Conservation (phyloP, 2,888 invertebrate genomes). For the Lagria hirta region DNA sequence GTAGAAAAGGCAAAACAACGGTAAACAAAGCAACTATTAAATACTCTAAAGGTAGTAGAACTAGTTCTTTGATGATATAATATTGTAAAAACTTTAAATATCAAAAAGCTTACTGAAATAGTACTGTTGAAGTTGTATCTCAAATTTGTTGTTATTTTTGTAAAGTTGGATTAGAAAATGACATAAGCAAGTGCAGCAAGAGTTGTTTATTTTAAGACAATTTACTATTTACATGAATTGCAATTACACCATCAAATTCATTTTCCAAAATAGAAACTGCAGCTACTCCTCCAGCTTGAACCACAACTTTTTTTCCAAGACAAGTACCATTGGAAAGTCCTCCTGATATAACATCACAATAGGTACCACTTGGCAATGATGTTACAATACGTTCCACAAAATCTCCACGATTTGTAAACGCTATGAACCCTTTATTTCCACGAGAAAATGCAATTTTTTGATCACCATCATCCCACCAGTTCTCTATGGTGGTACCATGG, state of each 20-base stretch:
- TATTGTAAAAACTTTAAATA: no score
- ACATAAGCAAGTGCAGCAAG: background rate
- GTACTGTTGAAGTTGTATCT: background rate
- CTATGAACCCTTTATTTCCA: conserved; percentile 68
- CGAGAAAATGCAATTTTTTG: conserved; percentile 85
- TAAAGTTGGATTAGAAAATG: background rate
- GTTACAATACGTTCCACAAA: background rate
- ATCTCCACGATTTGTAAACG: conserved; percentile 38
- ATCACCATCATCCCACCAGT: conserved; percentile 81
- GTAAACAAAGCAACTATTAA: no score
- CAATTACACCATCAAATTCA: conserved; percentile 70
- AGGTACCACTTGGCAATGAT: conserved; percentile 59
- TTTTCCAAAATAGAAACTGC: conserved; percentile 57
- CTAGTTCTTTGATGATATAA: no score
- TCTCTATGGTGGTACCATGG: conserved; percentile 54
- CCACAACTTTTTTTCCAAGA: conserved; percentile 65
- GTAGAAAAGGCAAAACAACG: no score
- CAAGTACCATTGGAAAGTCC: conserved; percentile 60
- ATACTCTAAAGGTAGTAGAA: no score
- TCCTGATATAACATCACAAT: conserved; percentile 85
- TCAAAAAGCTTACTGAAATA: no score
- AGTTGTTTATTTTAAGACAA: conserved; percentile 5
- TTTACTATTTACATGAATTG: conserved; percentile 59
- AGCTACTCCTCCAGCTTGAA: conserved; percentile 62
- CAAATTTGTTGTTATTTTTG: background rate